These are phyloP conservation scores for Poeciliopsis presidionis DNA, from an alignment of 2,797 vertebrate genomes.

Conservation along the genomic window DNA sequence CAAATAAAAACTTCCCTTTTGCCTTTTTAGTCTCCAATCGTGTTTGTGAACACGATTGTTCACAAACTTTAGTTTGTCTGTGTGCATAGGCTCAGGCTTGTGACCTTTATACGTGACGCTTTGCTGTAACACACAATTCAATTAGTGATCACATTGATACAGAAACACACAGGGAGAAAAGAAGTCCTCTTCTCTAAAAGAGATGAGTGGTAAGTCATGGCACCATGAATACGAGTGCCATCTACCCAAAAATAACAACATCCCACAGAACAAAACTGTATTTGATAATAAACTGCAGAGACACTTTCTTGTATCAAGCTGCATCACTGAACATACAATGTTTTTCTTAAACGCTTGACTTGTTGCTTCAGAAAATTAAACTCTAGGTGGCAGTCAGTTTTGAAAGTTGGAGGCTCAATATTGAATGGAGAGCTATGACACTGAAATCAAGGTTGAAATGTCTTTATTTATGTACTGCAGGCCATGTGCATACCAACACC, in stretches of 20 bases:
- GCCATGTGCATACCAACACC: background rate
- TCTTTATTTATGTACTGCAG: background rate
- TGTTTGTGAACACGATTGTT: slow-evolving; percentile 2
- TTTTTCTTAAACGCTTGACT: slow-evolving; percentile 23
- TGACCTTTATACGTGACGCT: slow-evolving; percentile 40
- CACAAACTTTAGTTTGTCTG: slow-evolving; percentile 36
- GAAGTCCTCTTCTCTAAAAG: slow-evolving; percentile 23
- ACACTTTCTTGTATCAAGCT: slow-evolving; percentile 22
- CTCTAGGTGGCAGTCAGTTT: background rate
- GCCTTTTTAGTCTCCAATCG: slow-evolving; percentile 21
- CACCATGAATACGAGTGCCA: slow-evolving; percentile 7
- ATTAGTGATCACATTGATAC: slow-evolving; percentile 60
- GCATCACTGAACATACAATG: slow-evolving; percentile 20
- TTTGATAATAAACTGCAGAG: slow-evolving; percentile 22
- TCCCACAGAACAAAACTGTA: slow-evolving; percentile 12
- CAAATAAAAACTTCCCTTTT: slow-evolving; percentile 36
- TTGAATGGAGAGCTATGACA: background rate
- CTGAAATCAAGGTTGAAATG: background rate
- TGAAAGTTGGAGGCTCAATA: background rate
- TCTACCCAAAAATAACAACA: slow-evolving; percentile 27
- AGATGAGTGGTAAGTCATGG: slow-evolving; percentile 37
- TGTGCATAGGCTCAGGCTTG: slow-evolving; percentile 42
- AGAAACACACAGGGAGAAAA: slow-evolving; percentile 51
- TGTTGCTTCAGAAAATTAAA: slow-evolving; percentile 11
- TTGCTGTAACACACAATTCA: slow-evolving; percentile 43